These are phyloP conservation scores for Chloroclysta siterata DNA, from an alignment of 2,888 invertebrate species.

Conservation along the genomic window DNA sequence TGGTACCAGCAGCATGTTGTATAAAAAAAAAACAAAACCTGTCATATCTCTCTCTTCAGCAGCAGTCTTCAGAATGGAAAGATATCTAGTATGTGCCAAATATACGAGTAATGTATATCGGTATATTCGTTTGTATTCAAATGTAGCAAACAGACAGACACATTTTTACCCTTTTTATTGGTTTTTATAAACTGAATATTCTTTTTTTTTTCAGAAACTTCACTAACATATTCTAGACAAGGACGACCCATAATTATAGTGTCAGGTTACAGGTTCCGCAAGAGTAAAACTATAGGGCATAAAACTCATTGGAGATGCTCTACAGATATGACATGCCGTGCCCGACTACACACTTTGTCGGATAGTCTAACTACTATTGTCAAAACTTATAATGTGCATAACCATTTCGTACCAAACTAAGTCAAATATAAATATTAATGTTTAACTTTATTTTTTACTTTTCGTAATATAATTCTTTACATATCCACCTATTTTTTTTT, in stretches of 20 bases:
- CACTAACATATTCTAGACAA: neutral
- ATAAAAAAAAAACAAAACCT: too few relatives aligned
- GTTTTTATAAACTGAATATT: too few relatives aligned
- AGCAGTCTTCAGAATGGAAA: too few relatives aligned
- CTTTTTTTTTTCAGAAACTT: constrained; percentile 5
- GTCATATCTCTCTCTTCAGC: too few relatives aligned
- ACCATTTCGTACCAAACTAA: neutral
- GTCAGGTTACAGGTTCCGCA: constrained; percentile 8
- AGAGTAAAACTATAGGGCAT: neutral
- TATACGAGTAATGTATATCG: too few relatives aligned
- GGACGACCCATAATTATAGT: constrained; percentile 3
- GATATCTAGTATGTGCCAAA: too few relatives aligned
- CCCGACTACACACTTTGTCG: constrained; percentile 13
- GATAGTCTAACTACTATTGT: constrained; percentile 1
- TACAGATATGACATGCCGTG: constrained; percentile 10
- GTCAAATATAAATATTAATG: neutral
- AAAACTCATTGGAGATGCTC: constrained; percentile 13
- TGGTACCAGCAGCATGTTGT: too few relatives aligned
- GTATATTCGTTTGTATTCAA: too few relatives aligned
- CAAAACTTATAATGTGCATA: constrained; percentile 19
- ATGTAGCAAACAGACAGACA: too few relatives aligned
- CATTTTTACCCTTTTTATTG: too few relatives aligned
- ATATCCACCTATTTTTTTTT: too few relatives aligned
- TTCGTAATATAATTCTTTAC: too few relatives aligned
- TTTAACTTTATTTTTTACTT: neutral